Percentiles rank a stretch among this genome's conserved stretches.
Evolutionary conservation across 2,888 invertebrate genomes (phyloP).

Genomic region (Amorpha juglandis): DNA sequence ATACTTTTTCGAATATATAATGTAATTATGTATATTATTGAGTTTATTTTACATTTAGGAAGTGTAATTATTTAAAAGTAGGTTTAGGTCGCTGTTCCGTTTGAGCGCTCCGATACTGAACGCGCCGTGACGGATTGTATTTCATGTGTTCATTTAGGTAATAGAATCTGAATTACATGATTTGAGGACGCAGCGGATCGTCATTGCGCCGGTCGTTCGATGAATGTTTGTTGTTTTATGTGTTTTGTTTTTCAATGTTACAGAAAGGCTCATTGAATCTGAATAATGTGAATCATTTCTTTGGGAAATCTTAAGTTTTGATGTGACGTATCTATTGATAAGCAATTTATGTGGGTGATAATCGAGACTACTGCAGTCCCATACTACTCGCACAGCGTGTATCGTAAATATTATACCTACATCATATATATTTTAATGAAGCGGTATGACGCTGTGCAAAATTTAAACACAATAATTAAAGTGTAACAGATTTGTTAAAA

Average conservation of each 20-base stretch:
- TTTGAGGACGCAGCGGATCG: conserved; percentile 67
- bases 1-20: conserved; percentile 80
- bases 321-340: conserved; percentile 34
- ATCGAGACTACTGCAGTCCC: not conserved
- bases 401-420: not conserved
- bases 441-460: not conserved
- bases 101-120: conserved; percentile 54
- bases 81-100: conserved; percentile 63
- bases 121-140: conserved; percentile 73
- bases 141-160: conserved; percentile 84
- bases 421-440: not conserved
- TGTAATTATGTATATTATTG: conserved; percentile 84
- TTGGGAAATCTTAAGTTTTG: conserved; percentile 59
- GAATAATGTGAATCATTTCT: conserved; percentile 84
- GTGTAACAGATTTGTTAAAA: not conserved
- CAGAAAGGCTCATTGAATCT: conserved; percentile 73
- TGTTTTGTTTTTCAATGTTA: conserved; percentile 77
- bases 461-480: not conserved
- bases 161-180: conserved; percentile 79
- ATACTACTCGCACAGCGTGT: not conserved
- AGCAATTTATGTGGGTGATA: conserved; percentile 18
- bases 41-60: conserved; percentile 81
- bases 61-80: conserved; percentile 80
- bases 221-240: conserved; percentile 80
- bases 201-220: conserved; percentile 68